A percentile compares a stretch with the other conserved stretches of the same genome.
Conservation (phyloP, 2,888 invertebrate genomes). For the Alsophila aescularia region DNA sequence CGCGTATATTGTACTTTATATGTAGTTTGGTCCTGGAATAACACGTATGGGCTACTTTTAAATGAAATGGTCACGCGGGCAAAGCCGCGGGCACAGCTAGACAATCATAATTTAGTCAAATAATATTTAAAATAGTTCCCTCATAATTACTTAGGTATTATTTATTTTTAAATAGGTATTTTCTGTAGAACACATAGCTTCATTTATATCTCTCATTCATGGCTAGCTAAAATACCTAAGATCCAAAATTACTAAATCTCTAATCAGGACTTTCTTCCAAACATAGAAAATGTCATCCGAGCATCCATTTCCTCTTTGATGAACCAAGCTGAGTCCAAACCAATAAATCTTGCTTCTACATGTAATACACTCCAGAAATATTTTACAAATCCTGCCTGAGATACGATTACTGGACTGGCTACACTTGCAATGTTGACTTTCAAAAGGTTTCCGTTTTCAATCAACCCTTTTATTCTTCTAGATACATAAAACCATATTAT, state of each 20-base stretch:
- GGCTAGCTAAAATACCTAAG: background rate
- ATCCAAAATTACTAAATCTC: background rate
- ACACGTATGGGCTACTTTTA: no score
- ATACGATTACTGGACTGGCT: background rate
- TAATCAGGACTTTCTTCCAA: slow-evolving; percentile 6
- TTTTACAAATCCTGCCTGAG: background rate
- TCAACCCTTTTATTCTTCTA: background rate
- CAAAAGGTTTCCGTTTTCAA: background rate
- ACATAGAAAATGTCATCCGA: background rate
- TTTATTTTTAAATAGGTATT: no score
- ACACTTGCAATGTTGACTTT: background rate
- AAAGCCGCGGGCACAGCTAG: no score
- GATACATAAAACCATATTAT: no score
- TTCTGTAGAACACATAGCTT: background rate
- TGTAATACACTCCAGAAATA: background rate
- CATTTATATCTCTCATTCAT: background rate
- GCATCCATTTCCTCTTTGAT: slow-evolving; percentile 6
- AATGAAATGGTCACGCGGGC: no score
- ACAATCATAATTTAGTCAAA: no score
- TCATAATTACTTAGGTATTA: no score
- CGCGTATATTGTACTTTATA: no score
- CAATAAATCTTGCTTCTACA: slow-evolving; percentile 13
- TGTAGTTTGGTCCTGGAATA: no score
- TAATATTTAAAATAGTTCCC: no score
- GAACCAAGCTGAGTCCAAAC: slow-evolving; percentile 1